Evolutionary conservation across 2,888 invertebrate species (phyloP), one percentile per base, ranked within the genome.

Genomic region (Tetrapedia diversipes): DNA sequence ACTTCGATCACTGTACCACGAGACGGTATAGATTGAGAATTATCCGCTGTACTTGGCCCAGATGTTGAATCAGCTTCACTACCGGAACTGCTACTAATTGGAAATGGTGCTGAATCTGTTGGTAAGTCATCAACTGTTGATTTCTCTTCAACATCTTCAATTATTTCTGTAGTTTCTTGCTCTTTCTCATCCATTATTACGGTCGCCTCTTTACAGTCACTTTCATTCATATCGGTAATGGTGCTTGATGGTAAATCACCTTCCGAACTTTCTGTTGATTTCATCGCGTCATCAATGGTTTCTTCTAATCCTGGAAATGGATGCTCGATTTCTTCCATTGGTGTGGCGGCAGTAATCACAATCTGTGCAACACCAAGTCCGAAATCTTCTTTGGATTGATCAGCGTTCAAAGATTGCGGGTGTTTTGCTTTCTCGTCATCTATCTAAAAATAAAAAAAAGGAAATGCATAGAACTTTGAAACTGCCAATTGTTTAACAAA

Each of bases 271-370:
- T 85, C 85, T 2, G 65, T 66, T 1, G 85, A 77, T 57, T 87
- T 84, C 1, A 59, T 78, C 32, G 80, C 76, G 1, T 86, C 83
- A 16, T 85, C 84, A 39, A 83, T 83, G 3, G 89, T 79, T 65
- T 91, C 89, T 27, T 92, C 91, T 10, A 92, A 89, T 4, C 95
- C 95, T 16, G 96, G 96, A 92, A 96, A 96, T 41, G 95, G 94
- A 89, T 95, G 95, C 84, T 96, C 97, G 47, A 96, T 94, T 89
- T 97, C 97, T 92, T 98, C 98, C 96, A 97, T 97, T 53, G 98
- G 98, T 51, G 98, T 98, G 81, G 98, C 98, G 66, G 97, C 97
- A 56, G 98, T 98, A 91, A 98, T 97, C 73, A 97, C 97, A 86
- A 98, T 98, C 92, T 97, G 96, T 64, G 97, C 97, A 86, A 97